phyloP scores from a whole-genome alignment of 2,797 vertebrate species.

The Sparidentex hasta region DNA sequence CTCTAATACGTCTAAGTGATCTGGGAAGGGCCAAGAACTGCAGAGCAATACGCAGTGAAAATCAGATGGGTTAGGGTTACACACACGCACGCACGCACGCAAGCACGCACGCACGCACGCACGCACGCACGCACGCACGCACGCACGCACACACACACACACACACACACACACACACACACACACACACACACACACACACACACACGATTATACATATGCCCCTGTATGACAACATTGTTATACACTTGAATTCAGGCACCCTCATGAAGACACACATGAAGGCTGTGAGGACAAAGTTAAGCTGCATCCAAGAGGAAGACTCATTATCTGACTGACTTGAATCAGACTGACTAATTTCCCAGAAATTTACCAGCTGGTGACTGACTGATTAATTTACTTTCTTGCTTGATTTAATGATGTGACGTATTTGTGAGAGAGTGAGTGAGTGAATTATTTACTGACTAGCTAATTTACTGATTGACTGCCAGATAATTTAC shows the following conservation, averaged over 20 bases:
- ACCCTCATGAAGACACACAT: not conserved
- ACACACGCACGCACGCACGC: not conserved
- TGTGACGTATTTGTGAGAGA: no score
- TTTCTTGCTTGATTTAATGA: no score
- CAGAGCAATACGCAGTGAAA: conserved; percentile 17
- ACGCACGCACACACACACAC: not conserved
- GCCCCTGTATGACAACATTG: conserved; percentile 11
- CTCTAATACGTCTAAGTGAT: conserved; percentile 41
- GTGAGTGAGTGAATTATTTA: no score
- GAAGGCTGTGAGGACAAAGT: no score
- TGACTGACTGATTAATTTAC: no score
- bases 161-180: conserved; percentile 3
- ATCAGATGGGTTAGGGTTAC: conserved; percentile 19
- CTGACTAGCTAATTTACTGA: no score
- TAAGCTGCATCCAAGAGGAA: no score
- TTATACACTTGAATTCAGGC: not conserved
- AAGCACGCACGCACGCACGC: no score
- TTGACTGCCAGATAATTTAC: no score
- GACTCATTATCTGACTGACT: no score
- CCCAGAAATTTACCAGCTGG: no score
- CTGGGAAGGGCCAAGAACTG: conserved; percentile 30
- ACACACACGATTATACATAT: not conserved
- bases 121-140: not conserved
- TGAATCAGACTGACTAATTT: no score
- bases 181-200: not conserved